Conservation (phyloP, 2,888 invertebrate genomes). For the Microplitis manilae region DNA sequence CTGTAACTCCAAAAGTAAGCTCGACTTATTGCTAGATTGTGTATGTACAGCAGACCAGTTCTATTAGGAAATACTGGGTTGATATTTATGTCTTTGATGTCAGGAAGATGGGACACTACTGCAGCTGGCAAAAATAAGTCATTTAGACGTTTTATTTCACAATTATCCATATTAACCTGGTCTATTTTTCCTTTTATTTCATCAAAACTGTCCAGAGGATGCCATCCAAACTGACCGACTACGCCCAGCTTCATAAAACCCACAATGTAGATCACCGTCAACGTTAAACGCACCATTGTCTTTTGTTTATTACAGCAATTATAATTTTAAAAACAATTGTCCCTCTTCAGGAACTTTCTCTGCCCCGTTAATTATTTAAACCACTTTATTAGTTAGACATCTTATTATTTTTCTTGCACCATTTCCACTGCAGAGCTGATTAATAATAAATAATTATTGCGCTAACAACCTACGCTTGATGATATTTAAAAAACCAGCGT, state of each 20-base stretch:
- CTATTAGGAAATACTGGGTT: constrained; percentile 96
- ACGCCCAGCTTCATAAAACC: constrained; percentile 75
- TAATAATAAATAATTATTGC: background rate
- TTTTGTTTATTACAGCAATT: constrained; percentile 1
- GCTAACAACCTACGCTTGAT: background rate
- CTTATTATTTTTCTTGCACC: background rate
- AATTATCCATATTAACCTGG: constrained; percentile 89
- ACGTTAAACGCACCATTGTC: constrained; percentile 45
- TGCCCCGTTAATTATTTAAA: background rate
- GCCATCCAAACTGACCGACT: constrained; percentile 93
- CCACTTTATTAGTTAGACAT: background rate
- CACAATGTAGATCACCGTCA: constrained; percentile 49
- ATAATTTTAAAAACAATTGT: background rate
- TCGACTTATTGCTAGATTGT: constrained; percentile 96
- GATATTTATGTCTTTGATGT: constrained; percentile 93
- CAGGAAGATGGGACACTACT: constrained; percentile 91
- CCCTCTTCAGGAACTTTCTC: background rate
- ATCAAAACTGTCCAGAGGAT: constrained; percentile 90
- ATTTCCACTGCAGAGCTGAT: background rate
- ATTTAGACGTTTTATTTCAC: constrained; percentile 87
- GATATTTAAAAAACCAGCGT: constrained; percentile 18
- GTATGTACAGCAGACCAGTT: constrained; percentile 91
- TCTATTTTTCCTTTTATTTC: constrained; percentile 88
- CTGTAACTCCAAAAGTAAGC: constrained; percentile 98
- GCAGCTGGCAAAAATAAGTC: constrained; percentile 89